Conservation (phyloP, 2,888 invertebrate species). For the Ashinkailepas kermadecensis region DNA sequence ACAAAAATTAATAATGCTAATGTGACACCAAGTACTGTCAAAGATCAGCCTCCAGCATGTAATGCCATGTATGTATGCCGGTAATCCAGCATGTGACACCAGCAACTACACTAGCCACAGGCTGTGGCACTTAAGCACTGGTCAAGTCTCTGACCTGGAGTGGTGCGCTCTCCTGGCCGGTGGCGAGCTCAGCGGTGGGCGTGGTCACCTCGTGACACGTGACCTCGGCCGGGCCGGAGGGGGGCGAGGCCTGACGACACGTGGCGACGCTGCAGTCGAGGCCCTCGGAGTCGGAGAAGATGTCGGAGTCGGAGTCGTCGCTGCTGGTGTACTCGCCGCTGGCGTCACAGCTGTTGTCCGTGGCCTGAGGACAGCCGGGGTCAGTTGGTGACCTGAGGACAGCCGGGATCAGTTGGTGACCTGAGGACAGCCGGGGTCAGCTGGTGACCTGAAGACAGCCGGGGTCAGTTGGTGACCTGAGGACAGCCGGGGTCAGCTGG, state of each 20-base stretch:
- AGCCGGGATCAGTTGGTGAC: neutral
- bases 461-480: neutral
- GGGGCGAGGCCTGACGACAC: neutral
- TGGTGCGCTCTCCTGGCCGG: slow-evolving; percentile 5
- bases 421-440: neutral
- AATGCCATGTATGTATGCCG: no score
- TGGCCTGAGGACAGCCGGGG: neutral
- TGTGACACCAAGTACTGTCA: no score
- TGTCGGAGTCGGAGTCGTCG: slow-evolving; percentile 58
- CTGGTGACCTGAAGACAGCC: neutral
- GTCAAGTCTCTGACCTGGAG: neutral
- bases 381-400: neutral
- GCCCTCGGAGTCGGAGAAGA: slow-evolving; percentile 67
- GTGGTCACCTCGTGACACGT: neutral
- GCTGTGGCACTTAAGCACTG: no score
- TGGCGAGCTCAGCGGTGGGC: neutral
- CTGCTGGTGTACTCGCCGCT: slow-evolving; percentile 77
- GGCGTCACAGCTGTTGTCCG: slow-evolving; percentile 68
- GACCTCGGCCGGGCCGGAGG: neutral
- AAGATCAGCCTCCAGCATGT: no score
- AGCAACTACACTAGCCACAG: no score
- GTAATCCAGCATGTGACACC: no score
- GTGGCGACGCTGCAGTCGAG: slow-evolving; percentile 61
- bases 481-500: neutral
- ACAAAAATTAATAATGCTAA: no score